Evolutionary conservation across 2,888 invertebrate genomes (phyloP), one percentile per base, ranked within the genome.

Genomic region (Diaphora mendica): DNA sequence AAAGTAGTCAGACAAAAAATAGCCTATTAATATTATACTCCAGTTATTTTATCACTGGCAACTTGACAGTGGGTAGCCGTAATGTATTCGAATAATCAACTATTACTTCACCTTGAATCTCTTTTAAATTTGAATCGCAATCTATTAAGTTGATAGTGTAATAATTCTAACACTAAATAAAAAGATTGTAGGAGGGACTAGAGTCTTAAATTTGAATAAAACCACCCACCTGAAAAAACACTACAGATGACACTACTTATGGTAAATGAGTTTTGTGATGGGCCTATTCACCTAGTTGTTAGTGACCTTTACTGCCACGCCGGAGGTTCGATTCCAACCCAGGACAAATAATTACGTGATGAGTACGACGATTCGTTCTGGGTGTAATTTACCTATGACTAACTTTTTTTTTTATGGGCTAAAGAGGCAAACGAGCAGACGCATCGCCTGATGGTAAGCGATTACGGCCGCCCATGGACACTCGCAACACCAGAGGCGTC

Each of bases 71-170:
- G 51, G 70, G 79, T 72, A 77, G 75, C 64, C 7, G 44, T 73
- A 73, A 82, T 85, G 72, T 78, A 84, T 85, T 76, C 82, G 78
- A 84, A 71, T 74, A 86, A 85, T 84, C 87, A 86, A 89, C 89
- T 88, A 88, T 89, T 88, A 88, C 87, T 82, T 69, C 76, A 77
- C 91, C 91, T 91, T 91, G 91, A 91, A 91, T 87, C 88, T 89
- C 85, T 89, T 91, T 91, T 85, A 79, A 85, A 87, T 64, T n/a
- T 59, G 30, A 78, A 81, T 80, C 68, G 79, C 72, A 67, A 67
- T 78, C 78, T 71, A 84, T 87, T 86, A 80, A 81, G 82, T 79
- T 79, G 79, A 76, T 76, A 69, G 79, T 77, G 8, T 51, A 68
- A 23, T 17, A 26, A n/a, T 67, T 44, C n/a, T 48, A 67, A 26